A percentile compares a stretch with the other conserved stretches of the same genome.
Conservation (phyloP, 2,888 invertebrate species). For the Spatulosminthurus flaviceps region DNA sequence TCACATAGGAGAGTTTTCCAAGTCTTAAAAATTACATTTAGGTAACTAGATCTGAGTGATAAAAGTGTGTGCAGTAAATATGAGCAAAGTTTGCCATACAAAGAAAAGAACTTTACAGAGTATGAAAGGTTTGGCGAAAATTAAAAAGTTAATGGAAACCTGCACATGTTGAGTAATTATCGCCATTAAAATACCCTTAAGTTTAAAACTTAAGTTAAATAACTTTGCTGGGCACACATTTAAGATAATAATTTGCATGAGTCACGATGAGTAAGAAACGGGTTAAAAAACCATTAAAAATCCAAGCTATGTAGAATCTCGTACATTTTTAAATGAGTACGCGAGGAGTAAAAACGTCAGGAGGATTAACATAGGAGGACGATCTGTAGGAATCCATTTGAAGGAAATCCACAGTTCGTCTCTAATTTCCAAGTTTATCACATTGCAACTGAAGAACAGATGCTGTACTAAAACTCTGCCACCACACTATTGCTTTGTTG, state of each 20-base stretch:
- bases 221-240: background rate
- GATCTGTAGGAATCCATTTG: background rate
- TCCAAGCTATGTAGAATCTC: background rate
- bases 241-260: slow-evolving; percentile 2
- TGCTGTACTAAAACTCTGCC: background rate
- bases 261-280: slow-evolving; percentile 20
- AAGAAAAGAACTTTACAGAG: no score
- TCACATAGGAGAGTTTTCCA: background rate
- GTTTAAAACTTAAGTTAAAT: background rate
- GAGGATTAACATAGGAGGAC: background rate
- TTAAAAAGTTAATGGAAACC: no score
- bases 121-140: no score
- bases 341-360: background rate
- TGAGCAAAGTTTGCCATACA: no score
- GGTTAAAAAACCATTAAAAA: slow-evolving; percentile 5
- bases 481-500: background rate
- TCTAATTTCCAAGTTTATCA: background rate
- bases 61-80: no score
- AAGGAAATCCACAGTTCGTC: background rate
- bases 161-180: no score
- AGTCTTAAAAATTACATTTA: background rate
- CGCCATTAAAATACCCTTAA: no score
- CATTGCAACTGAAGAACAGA: background rate
- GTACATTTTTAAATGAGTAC: background rate
- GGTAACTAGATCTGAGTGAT: no score